Evolutionary conservation across 2,113 vertebrate species (phyloP), one percentile per base, ranked within the genome.

Genomic region (Podilymbus podiceps): DNA sequence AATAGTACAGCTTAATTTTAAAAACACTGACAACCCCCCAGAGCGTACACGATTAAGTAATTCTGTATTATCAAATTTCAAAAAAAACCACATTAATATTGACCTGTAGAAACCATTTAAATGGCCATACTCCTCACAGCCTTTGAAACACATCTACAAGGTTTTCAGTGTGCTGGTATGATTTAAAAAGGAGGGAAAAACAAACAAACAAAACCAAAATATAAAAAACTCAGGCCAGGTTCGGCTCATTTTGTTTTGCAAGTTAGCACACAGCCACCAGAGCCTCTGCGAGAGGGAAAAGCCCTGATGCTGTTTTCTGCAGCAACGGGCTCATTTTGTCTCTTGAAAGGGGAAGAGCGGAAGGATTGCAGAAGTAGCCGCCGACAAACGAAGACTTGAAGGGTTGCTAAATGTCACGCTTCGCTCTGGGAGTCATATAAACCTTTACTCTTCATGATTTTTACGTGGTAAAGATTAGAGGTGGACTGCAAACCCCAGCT

Each of bases 1-100:
- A 95, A 96, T 91, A 97, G 93, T 85, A 52, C 49, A 40, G 78
- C 49, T 94, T 90, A 38, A 42, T 79, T 91, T 79, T 64, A 28
- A 88, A 89, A 93, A 35, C 47, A 64, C 85, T 59, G 84, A 75
- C 77, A 85, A 11, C 22, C 78, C 88, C 91, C 71, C 44, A 8
- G 73, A 55, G 80, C 1, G 27, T 22, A 63, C 25, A 7, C 0
- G 3, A 40, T 47, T 19, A 59, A 59, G 38, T 67, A 66, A 77
- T 76, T 58, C 72, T 64, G 46, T 35, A 62, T 83, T 56, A 90
- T 18, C 1, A 2, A 5, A 53, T 87, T 92, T 47, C 81, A 63
- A 64, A 76, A 82, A 69, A 38, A 58, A 38, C 38, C 14, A 47
- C 47, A 15, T 30, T 53, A 80, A 38, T 69, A 74, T 33, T 81